Base-by-base conservation (phyloP, 2,113 vertebrate genomes). In the Zootoca vivipara region DNA sequence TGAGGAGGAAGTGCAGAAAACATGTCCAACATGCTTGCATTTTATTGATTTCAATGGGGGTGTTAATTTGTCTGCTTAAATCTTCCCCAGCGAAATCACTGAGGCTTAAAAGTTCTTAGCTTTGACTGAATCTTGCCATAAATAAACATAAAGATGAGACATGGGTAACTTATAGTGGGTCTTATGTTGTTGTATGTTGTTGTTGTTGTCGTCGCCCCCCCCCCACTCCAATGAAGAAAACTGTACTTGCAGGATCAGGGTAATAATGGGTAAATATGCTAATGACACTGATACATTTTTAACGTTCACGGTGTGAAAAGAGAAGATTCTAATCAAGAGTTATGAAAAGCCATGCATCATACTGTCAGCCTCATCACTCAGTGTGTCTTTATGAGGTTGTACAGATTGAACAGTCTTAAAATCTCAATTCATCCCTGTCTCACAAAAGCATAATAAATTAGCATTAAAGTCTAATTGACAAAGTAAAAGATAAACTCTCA, bases 401-500 rank as follows among this genome's bases (percentile, higher is more conserved):
- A 26, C 83, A 92, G 38, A 73, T 64, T 85, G 33, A 26, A 74
- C 40, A 85, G 87, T 88, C 90, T 91, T 81, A 46, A 78, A 89
- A 90, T 94, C 82, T 92, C 91, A 92, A 58, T 72, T 84, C 56
- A 94, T 90, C 70, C 58, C 89, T 85, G 77, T 91, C 92, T 90
- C 87, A 93, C 87, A 89, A 92, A 5, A 62, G 78, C 77, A 87
- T 35, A 82, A 92, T 87, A 91, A 91, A 93, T 92, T 82, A 93
- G 65, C 20, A 92, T 75, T 85, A 77, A 10, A 79, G 79, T 86
- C 92, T 79, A 73, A 86, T 46, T 94, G 91, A 93, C 90, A 93
- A 93, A 93, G 93, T 89, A 92, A 91, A 90, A 90, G 24, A 92
- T 88, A 92, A 93, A 89, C 86, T 93, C 90, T 87, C 89, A 90